Evolutionary conservation across 2,113 vertebrate genomes (phyloP).

Genomic region (Nerophis lumbriciformis): DNA sequence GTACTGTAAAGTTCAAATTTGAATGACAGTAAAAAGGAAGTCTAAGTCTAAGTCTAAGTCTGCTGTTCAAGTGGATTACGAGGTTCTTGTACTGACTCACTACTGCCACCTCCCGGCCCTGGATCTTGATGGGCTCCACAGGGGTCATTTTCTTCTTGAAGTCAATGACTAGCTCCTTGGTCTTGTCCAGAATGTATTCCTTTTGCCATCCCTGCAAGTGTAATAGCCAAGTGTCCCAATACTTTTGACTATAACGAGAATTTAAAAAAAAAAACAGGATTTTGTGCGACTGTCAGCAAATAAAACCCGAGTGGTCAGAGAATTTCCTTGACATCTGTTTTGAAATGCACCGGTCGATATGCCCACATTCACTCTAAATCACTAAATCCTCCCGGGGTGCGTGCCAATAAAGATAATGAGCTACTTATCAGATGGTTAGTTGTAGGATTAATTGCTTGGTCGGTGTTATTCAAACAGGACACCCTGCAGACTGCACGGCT

Average conservation of each 20-base stretch:
- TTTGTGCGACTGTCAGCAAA: background rate
- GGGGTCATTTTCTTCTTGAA: too few species aligned
- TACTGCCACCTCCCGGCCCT: too few species aligned
- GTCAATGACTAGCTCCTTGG: too few species aligned
- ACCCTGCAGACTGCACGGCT: constrained; percentile 34
- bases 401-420: constrained; percentile 55
- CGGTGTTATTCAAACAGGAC: constrained; percentile 55
- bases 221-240: background rate
- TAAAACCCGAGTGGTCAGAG: background rate
- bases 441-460: constrained; percentile 51
- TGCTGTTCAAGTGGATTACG: too few species aligned
- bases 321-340: constrained; percentile 8
- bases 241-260: background rate
- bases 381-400: constrained; percentile 22
- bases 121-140: too few species aligned
- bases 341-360: constrained; percentile 2
- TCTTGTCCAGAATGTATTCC: too few species aligned
- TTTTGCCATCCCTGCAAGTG: background rate
- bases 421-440: constrained; percentile 50
- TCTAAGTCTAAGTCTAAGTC: too few species aligned
- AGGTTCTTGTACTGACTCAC: too few species aligned
- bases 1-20: too few species aligned
- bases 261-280: background rate
- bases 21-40: too few species aligned
- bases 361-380: constrained; percentile 4